These are phyloP conservation scores for Apaloderma vittatum DNA, from an alignment of 2,113 vertebrate genomes.

Conservation along the genomic window DNA sequence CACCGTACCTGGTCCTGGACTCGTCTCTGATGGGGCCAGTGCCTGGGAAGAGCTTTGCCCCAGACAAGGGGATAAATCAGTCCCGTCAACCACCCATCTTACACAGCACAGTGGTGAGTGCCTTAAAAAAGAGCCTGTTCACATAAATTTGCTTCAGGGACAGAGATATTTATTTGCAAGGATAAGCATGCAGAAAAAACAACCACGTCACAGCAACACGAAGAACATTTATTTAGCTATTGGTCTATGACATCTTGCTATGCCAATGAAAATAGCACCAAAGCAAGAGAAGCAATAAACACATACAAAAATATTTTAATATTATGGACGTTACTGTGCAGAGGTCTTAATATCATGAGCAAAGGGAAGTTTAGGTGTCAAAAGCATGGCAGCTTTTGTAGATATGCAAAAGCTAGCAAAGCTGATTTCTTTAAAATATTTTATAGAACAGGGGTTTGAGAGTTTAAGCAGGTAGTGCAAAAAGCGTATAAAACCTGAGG, in stretches of 20 bases:
- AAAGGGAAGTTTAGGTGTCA: not conserved
- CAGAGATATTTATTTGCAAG: not conserved
- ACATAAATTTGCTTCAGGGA: not conserved
- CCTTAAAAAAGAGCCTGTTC: not conserved
- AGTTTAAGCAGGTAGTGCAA: not conserved
- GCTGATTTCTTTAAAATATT: not conserved
- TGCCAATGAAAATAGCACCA: not conserved
- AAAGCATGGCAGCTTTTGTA: not conserved
- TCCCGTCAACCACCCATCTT: not conserved
- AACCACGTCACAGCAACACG: not conserved
- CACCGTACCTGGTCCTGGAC: rapidly evolving
- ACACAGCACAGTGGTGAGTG: not conserved
- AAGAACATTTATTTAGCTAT: not conserved
- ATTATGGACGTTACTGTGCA: not conserved
- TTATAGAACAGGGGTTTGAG: not conserved
- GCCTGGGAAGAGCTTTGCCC: not conserved
- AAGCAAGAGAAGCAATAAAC: not conserved
- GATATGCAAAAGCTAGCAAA: not conserved
- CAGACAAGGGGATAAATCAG: not conserved
- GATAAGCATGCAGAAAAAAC: not conserved
- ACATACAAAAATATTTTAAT: not conserved
- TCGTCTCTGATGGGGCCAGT: rapidly evolving
- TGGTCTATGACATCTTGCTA: not conserved
- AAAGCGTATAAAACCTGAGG: not conserved
- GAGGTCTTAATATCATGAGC: not conserved